Evolutionary conservation across 1,140 invertebrate genomes (phyloP), one percentile per base, ranked within the genome.

Genomic region (Listronotus bonariensis): DNA sequence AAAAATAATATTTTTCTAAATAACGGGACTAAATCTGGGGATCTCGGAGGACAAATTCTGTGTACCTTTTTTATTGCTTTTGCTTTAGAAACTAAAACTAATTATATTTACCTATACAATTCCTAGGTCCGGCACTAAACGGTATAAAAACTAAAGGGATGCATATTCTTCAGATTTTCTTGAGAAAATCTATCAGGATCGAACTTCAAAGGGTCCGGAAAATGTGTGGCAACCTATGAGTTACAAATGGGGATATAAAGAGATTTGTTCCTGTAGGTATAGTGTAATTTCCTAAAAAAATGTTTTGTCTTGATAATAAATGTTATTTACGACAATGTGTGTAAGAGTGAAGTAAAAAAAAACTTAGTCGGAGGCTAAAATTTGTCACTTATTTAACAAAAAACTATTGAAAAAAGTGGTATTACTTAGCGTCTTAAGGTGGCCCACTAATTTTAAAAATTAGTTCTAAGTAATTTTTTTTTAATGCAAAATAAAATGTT

Each of bases 171-270:
- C 0, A 79, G 73, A 40, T 84, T 82, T 60, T 85, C 82, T 3
- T 82, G 75, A 5, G 82, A 76, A 73, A 92, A 93, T 38, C 90
- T 78, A 53, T 91, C 88, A 0, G 91, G 91, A 71, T 89, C 81
- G 68, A 90, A 93, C 32, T 78, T 79, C 48, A 90, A 83, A 1
- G 92, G 90, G 68, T 93, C 82, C 5, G 87, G 83, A 74, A 85
- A 51, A 84, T 80, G 45, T 86, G 77, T 0, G 83, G 74, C 54
- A 89, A 77, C 6, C 87, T 80, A 70, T 93, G 91, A n/a, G 90
- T 85, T 40, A 80, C 76, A 63, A 84, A 86, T 0, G 72, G 72
- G 6, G 68, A 70, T 43, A 77, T 69, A 8, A 72, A 66, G 4
- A 77, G 49, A 60, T 75, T 72, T 46, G 77, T 78, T 9, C 82